A percentile compares a stretch with the other conserved stretches of the same genome.
phyloP scores from a whole-genome alignment of 1,140 invertebrate genomes.

The Oncopeltus fasciatus region DNA sequence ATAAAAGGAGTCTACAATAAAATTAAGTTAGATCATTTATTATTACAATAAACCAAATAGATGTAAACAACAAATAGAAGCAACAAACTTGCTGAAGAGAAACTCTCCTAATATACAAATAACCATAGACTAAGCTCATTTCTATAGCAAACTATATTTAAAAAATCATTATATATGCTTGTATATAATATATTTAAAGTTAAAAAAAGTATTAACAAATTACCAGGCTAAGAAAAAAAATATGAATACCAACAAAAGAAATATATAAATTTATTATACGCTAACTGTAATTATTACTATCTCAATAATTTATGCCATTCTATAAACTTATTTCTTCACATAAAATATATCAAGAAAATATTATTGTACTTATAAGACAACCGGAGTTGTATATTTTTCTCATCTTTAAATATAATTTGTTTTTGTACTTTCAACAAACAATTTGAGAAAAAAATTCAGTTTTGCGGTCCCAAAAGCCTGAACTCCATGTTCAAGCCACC shows the following conservation, averaged over 20 bases:
- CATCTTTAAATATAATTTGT: constrained; percentile 7
- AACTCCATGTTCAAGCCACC: too few species aligned
- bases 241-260: background rate
- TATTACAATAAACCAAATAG: background rate
- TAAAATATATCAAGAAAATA: constrained; percentile 5
- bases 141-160: background rate
- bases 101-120: too few species aligned
- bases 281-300: background rate
- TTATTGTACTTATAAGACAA: constrained; percentile 7
- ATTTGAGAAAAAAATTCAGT: too few species aligned
- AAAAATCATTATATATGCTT: background rate
- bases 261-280: background rate
- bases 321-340: background rate
- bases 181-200: background rate
- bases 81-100: too few species aligned
- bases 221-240: background rate
- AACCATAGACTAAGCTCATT: constrained; percentile 1
- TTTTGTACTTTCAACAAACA: background rate
- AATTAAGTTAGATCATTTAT: too few species aligned
- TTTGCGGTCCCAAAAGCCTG: too few species aligned
- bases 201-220: background rate
- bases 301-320: background rate
- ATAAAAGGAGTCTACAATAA: too few species aligned
- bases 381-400: constrained; percentile 3
- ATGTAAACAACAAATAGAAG: background rate